Conservation (phyloP, 2,113 vertebrate species). For the Pseudorectes ferrugineus region DNA sequence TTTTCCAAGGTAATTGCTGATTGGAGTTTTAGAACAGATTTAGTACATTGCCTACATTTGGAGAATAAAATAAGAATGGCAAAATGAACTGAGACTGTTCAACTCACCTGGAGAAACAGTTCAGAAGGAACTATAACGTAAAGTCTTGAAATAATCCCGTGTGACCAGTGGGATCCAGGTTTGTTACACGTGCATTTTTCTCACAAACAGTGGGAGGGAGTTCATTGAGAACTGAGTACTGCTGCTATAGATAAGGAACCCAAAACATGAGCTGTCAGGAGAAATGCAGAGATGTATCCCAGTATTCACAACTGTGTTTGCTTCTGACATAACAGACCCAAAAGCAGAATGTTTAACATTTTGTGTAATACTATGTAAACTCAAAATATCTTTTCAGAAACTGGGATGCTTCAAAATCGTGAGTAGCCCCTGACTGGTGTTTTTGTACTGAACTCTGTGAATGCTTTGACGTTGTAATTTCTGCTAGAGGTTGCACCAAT, state of each 20-base stretch:
- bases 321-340: neutral
- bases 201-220: neutral
- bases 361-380: neutral
- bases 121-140: neutral
- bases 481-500: neutral
- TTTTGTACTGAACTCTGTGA: neutral
- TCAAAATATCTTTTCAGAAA: neutral
- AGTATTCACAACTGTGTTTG: neutral
- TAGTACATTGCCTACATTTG: neutral
- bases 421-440: neutral
- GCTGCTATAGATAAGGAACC: neutral
- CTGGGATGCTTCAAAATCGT: neutral
- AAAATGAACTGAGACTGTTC: neutral
- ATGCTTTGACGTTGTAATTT: neutral
- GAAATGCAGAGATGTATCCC: neutral
- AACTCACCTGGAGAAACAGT: constrained; percentile 1
- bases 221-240: neutral
- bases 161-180: neutral
- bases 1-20: constrained; percentile 33
- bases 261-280: neutral
- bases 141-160: neutral
- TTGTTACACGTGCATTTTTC: neutral
- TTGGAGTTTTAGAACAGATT: neutral
- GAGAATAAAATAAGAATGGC: neutral
- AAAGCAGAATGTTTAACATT: neutral